A percentile compares a stretch with the other conserved stretches of the same genome.
phyloP scores from a whole-genome alignment of 2,888 invertebrate species.

The Hermaeophaga mercurialis region DNA sequence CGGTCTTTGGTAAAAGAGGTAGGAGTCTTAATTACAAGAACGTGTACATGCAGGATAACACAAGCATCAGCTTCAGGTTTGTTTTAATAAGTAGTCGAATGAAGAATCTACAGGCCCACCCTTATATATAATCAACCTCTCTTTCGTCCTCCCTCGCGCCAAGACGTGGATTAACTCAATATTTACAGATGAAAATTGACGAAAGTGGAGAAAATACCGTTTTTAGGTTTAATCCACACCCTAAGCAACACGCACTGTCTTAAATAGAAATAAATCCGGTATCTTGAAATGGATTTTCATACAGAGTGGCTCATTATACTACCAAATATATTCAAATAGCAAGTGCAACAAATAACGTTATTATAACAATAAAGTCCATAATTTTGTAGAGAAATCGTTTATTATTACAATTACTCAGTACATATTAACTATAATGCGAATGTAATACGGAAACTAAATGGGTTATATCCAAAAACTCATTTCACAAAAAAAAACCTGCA shows the following conservation, averaged over 20 bases:
- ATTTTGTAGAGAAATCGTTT: too few relatives aligned
- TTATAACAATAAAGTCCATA: too few relatives aligned
- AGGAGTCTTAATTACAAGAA: conserved; percentile 49
- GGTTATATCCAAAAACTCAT: too few relatives aligned
- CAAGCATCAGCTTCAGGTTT: conserved; percentile 53
- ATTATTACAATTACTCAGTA: too few relatives aligned
- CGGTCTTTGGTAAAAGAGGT: conserved; percentile 35
- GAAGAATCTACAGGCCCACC: conserved; percentile 35
- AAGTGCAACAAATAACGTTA: too few relatives aligned
- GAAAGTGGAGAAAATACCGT: conserved; percentile 44
- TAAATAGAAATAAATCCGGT: conserved; percentile 22
- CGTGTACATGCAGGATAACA: conserved; percentile 54
- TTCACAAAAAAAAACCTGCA: too few relatives aligned
- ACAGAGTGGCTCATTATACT: too few relatives aligned
- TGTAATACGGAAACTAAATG: too few relatives aligned
- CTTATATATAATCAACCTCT: conserved; percentile 10
- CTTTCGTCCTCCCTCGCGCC: conserved; percentile 30
- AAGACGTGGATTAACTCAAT: conserved; percentile 56
- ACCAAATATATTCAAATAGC: too few relatives aligned
- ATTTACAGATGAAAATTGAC: conserved; percentile 60
- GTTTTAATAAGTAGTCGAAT: conserved; percentile 55
- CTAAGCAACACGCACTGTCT: conserved; percentile 12
- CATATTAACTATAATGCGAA: too few relatives aligned
- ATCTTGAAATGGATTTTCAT: conserved; percentile 7
- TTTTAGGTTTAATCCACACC: conserved; percentile 34